Percentiles rank a stretch among this genome's conserved stretches.
Conservation (phyloP, 2,888 invertebrate species). For the Drosophila siamana region DNA sequence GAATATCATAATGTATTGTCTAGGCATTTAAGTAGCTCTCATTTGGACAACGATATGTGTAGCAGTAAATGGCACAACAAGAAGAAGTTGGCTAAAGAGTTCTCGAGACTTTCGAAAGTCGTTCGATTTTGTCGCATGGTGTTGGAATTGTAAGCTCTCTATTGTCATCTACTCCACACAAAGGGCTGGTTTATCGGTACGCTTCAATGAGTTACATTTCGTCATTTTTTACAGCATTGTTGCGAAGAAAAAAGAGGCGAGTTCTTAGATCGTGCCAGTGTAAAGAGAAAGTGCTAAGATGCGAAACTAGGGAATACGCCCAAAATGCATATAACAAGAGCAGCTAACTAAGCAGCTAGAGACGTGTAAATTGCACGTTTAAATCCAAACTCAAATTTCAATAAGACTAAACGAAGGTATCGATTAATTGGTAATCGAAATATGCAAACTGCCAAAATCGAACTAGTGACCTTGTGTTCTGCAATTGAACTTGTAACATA, state of each 20-base stretch:
- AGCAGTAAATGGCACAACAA: no score
- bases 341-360: not conserved
- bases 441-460: no score
- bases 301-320: not conserved
- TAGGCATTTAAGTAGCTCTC: not conserved
- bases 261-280: slow-evolving; percentile 25
- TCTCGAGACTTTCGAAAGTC: slow-evolving; percentile 8
- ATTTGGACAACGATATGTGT: no score
- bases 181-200: slow-evolving; percentile 14
- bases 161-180: slow-evolving; percentile 34
- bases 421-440: no score
- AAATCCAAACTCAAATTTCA: not conserved
- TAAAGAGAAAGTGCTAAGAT: slow-evolving; percentile 51
- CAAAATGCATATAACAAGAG: not conserved
- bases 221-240: slow-evolving; percentile 29
- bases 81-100: not conserved
- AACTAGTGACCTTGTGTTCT: no score
- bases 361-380: no score
- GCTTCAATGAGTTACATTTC: slow-evolving; percentile 19
- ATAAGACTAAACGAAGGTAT: no score
- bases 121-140: slow-evolving; percentile 8
- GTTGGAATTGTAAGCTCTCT: slow-evolving; percentile 31
- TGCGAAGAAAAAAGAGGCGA: slow-evolving; percentile 19
- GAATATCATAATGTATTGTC: not conserved
- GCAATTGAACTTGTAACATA: not conserved